phyloP scores from a whole-genome alignment of 2,797 vertebrate species.

The Florisuga fusca region DNA sequence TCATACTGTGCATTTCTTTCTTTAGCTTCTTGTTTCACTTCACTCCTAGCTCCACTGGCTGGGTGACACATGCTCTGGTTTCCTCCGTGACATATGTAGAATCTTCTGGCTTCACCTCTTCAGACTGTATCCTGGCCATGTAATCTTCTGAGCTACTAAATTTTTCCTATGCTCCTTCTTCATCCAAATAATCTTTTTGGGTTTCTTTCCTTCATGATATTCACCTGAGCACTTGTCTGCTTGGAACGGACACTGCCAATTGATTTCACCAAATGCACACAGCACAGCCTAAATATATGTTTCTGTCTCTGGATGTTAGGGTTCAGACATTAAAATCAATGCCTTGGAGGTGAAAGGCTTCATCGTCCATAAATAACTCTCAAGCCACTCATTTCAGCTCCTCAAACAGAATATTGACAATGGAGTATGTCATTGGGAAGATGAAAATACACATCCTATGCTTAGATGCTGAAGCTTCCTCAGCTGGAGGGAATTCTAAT shows the following conservation, averaged over 20 bases:
- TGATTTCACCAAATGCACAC: conserved; percentile 18
- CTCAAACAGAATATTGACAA: not conserved
- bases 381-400: conserved; percentile 12
- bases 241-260: not conserved
- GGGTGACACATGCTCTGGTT: not conserved
- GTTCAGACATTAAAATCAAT: conserved; percentile 30
- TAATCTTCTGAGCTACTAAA: not conserved
- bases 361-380: not conserved
- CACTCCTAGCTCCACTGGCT: not conserved
- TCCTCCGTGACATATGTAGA: not conserved
- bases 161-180: not conserved
- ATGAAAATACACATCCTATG: not conserved
- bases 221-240: not conserved
- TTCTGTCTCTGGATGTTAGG: not conserved
- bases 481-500: not conserved
- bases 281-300: not conserved
- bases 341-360: conserved; percentile 32
- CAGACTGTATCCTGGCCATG: not conserved
- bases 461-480: not conserved
- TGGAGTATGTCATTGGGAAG: not conserved
- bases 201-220: not conserved
- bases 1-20: accelerated
- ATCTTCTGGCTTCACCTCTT: not conserved
- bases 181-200: not conserved
- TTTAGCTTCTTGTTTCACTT: not conserved